Evolutionary conservation across 2,797 vertebrate species (phyloP), one percentile per base, ranked within the genome.

Genomic region (Eospalax fontanierii): DNA sequence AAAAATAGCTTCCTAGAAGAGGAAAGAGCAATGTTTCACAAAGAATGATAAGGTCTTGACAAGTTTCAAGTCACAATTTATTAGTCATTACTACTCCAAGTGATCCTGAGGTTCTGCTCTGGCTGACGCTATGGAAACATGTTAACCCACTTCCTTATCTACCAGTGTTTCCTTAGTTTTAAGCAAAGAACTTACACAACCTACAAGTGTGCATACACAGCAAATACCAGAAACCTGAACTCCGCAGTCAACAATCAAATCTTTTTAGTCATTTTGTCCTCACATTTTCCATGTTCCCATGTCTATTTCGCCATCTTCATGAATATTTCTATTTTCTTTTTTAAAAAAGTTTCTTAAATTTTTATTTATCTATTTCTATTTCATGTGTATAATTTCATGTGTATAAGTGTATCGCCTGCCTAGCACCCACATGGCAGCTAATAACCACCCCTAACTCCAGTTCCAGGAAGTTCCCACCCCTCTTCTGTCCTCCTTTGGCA

Each of bases 1-100:
- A 99, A 98, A 99, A 99, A 97, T 99, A 99, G 98, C 99, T 99
- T 57, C 99, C 99, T 99, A 97, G 1, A 97, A 98, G 35, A 97
- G 90, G 93, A 89, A 35, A 10, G 76, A 57, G 16, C 30, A 75
- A 24, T 85, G 35, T 40, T 94, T 89, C n/a, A 26, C 40, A 28
- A 61, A 4, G 28, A 59, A 80, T 50, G 70, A 92, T 5, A 63
- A 7, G 54, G 2, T 1, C 71, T 65, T 78, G 1, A 65, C 1
- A 87, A 76, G 22, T 63, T 75, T 87, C 76, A 84, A 59, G 19
- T 50, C 85, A 50, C 54, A 92, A 54, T 28, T n/a, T 65, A 16
- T 24, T 30, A 54, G 10, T 35, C 50, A 46, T 73, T 88, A 93
- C 65, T 74, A 86, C 3, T 81, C 22, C 54, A 66, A 33, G 54